A percentile compares a stretch with the other conserved stretches of the same genome.
These are phyloP conservation scores for Nomada flava DNA, from an alignment of 2,888 invertebrate species.

Conservation along the genomic window DNA sequence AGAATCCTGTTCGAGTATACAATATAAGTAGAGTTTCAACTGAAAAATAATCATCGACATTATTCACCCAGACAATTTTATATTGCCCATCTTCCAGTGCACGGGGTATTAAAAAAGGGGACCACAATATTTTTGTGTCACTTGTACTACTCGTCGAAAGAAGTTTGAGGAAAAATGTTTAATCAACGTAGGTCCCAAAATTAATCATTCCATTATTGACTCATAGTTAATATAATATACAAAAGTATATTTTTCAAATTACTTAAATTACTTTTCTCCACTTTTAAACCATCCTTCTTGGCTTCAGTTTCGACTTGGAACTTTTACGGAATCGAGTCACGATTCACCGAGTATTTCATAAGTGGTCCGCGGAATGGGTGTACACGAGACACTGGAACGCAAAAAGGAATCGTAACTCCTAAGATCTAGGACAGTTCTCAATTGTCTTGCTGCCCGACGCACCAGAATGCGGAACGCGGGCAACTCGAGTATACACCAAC, in stretches of 20 bases:
- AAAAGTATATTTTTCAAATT: not conserved
- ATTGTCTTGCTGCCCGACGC: slow-evolving; percentile 72
- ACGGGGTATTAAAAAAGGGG: too few relatives aligned
- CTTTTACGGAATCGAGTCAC: slow-evolving; percentile 26
- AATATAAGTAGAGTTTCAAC: not conserved
- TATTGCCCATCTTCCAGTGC: not conserved
- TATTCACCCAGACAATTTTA: not conserved
- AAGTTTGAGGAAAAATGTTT: too few relatives aligned
- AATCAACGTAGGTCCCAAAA: too few relatives aligned
- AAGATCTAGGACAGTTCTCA: slow-evolving; percentile 74
- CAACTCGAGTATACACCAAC: slow-evolving; percentile 44
- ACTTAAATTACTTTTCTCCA: not conserved
- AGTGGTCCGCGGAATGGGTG: slow-evolving; percentile 46
- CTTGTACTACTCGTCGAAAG: too few relatives aligned
- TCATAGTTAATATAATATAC: not conserved
- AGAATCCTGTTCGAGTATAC: not conserved
- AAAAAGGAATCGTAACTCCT: slow-evolving; percentile 66
- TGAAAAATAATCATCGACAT: slow-evolving; percentile 1
- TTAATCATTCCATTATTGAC: too few relatives aligned
- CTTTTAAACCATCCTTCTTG: not conserved
- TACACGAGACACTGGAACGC: slow-evolving; percentile 35
- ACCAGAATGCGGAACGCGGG: slow-evolving; percentile 55
- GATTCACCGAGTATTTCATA: slow-evolving; percentile 49
- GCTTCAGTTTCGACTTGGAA: not conserved
- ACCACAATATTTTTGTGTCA: too few relatives aligned